A percentile compares a stretch with the other conserved stretches of the same genome.
Evolutionary conservation across 2,888 invertebrate species (phyloP).

Genomic region (Lamellibrachia columna): DNA sequence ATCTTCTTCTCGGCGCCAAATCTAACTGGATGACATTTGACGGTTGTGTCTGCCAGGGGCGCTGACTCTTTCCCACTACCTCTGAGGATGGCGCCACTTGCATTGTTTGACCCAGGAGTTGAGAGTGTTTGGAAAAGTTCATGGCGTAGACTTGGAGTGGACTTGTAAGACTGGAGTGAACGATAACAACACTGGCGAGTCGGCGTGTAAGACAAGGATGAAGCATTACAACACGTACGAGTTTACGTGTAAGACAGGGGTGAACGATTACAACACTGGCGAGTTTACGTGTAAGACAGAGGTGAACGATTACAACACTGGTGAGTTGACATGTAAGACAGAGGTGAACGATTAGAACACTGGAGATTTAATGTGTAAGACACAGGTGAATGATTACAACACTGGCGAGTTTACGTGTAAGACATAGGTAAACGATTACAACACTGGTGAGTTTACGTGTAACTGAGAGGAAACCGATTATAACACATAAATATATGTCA

Average conservation of each 20-base stretch:
- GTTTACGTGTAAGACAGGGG: neutral
- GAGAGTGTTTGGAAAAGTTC: neutral
- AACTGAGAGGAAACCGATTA: neutral
- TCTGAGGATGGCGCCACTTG: neutral
- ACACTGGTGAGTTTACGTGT: neutral
- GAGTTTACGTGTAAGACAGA: neutral
- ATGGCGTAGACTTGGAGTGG: neutral
- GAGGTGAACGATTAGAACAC: neutral
- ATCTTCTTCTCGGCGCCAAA: conserved; percentile 41
- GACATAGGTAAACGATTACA: neutral
- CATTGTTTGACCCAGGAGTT: neutral
- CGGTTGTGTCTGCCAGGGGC: neutral
- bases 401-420: neutral
- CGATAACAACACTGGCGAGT: neutral
- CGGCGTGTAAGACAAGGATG: neutral
- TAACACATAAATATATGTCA: neutral
- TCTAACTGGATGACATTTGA: conserved; percentile 26
- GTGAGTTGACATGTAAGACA: neutral
- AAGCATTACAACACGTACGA: neutral
- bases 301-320: neutral
- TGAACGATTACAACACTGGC: neutral
- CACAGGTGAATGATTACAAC: neutral
- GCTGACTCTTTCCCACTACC: neutral
- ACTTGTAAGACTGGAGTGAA: neutral
- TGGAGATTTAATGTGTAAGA: neutral